phyloP scores from a whole-genome alignment of 2,888 invertebrate species.

The Tipula unca region DNA sequence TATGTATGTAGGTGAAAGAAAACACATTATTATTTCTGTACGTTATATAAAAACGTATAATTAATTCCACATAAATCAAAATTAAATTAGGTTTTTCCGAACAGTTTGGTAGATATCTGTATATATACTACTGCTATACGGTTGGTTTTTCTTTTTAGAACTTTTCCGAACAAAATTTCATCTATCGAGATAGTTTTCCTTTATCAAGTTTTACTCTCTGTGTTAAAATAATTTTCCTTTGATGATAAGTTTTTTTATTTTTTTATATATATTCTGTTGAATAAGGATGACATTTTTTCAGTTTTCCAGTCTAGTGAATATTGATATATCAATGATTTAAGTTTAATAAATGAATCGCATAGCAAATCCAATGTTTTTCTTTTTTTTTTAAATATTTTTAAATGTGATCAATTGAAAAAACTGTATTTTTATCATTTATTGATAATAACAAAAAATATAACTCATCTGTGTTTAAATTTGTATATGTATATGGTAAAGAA shows the following conservation, averaged over 20 bases:
- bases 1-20: background rate
- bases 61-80: background rate
- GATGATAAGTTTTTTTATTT: background rate
- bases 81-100: background rate
- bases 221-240: background rate
- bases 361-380: background rate
- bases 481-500: background rate
- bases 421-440: background rate
- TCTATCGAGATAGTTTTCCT: background rate
- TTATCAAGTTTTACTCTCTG: background rate
- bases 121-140: background rate
- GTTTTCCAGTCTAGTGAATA: constrained; percentile 8
- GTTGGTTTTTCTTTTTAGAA: background rate
- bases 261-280: background rate
- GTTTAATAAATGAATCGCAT: constrained; percentile 8
- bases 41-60: background rate
- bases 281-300: background rate
- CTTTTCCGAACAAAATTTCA: background rate
- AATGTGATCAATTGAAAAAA: background rate
- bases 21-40: no score
- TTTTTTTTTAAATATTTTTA: background rate
- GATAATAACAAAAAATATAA: background rate
- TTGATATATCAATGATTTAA: constrained; percentile 4
- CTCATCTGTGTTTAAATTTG: background rate
- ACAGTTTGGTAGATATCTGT: background rate